These are phyloP conservation scores for Ophion slaviceki DNA, from an alignment of 2,888 invertebrate species.

Conservation along the genomic window DNA sequence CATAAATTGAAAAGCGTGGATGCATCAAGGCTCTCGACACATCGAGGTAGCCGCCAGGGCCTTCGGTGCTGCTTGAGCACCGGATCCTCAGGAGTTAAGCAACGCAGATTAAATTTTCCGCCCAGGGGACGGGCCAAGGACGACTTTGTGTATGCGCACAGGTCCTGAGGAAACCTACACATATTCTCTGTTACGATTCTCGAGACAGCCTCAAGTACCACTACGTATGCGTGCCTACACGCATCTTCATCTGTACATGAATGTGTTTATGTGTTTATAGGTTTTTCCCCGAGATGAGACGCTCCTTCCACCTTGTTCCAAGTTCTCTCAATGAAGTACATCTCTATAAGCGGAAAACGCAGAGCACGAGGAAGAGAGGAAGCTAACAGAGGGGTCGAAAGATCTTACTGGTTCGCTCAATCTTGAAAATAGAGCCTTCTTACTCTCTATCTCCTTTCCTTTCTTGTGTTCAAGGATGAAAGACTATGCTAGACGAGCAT, in stretches of 20 bases:
- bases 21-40: constrained; percentile 67
- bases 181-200: constrained; percentile 2
- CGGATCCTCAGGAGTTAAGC: constrained; percentile 79
- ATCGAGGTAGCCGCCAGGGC: constrained; percentile 9
- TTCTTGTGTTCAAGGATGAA: constrained; percentile 36
- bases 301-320: constrained; percentile 32
- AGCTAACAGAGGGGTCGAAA: constrained; percentile 21
- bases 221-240: not conserved
- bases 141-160: constrained; percentile 20
- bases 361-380: constrained; percentile 1
- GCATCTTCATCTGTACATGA: not conserved
- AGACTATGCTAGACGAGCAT: constrained; percentile 33
- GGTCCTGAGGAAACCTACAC: not conserved
- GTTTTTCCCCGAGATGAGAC: constrained; percentile 3
- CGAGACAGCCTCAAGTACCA: not conserved
- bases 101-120: constrained; percentile 82
- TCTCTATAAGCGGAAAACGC: constrained; percentile 12
- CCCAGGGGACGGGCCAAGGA: constrained; percentile 25
- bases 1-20: constrained; percentile 79
- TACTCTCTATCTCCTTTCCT: constrained; percentile 5
- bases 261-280: constrained; percentile 1
- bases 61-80: constrained; percentile 68
- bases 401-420: constrained; percentile 55
- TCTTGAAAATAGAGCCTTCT: constrained; percentile 40
- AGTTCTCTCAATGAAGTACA: constrained; percentile 46